A percentile compares a stretch with the other conserved stretches of the same genome.
These are phyloP conservation scores for Tenualosa ilisha DNA, from an alignment of 2,797 vertebrate species.

Conservation along the genomic window DNA sequence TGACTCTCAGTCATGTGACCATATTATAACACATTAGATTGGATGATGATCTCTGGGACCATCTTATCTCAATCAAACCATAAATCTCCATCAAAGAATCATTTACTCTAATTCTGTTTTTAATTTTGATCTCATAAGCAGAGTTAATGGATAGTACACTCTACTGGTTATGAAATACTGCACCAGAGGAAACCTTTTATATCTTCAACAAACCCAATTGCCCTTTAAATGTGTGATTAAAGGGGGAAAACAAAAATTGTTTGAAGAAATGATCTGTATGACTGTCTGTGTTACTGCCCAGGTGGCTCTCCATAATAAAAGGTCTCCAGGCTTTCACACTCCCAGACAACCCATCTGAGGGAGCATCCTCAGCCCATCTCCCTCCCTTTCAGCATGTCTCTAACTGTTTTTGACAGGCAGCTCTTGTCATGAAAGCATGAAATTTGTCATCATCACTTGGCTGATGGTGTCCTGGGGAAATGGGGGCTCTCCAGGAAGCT, in stretches of 20 bases:
- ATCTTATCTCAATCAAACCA: background rate
- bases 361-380: background rate
- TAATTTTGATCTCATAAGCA: conserved; percentile 30
- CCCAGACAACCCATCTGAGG: background rate
- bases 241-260: background rate
- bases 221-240: background rate
- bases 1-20: conserved; percentile 16
- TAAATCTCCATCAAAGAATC: conserved; percentile 14
- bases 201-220: background rate
- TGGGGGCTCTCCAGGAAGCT: background rate
- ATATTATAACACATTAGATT: conserved; percentile 7
- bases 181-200: background rate
- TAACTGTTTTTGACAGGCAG: conserved; percentile 19
- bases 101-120: background rate
- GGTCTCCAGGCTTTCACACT: conserved; percentile 12
- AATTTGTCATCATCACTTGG: conserved; percentile 11
- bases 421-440: conserved; percentile 24
- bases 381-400: background rate
- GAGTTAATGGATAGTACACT: background rate
- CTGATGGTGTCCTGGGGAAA: conserved; percentile 25
- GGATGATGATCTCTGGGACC: background rate
- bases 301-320: background rate
- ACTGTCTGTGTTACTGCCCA: background rate
- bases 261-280: background rate
- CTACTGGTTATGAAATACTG: background rate